Evolutionary conservation across 2,797 vertebrate genomes (phyloP).

Genomic region (Paguma larvata): DNA sequence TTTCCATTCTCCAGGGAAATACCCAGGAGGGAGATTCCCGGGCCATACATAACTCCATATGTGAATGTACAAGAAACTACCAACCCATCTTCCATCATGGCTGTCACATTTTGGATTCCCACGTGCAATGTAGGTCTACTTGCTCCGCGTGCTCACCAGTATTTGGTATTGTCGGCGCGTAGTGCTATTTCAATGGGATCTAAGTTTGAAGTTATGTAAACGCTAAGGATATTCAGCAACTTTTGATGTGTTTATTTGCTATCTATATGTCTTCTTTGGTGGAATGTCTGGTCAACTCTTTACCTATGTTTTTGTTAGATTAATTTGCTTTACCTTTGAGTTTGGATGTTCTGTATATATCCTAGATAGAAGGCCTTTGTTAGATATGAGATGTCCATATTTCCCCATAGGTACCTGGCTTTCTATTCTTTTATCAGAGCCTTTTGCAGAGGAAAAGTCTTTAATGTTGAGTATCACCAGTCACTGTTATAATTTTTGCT

Average conservation of each 20-base stretch:
- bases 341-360: neutral
- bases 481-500: too few relatives aligned
- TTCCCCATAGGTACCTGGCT: neutral
- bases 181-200: neutral
- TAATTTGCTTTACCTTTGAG: neutral
- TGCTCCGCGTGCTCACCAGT: neutral
- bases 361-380: neutral
- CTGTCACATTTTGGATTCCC: neutral
- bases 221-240: neutral
- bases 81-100: neutral
- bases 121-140: neutral
- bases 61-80: neutral
- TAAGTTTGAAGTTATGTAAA: neutral
- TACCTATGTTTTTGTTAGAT: too few relatives aligned
- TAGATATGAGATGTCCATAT: neutral
- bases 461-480: neutral
- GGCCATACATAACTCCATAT: neutral
- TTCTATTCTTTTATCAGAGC: neutral
- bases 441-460: neutral
- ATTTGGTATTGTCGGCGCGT: neutral
- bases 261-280: neutral
- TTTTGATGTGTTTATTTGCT: neutral
- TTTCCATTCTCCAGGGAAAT: too few relatives aligned
- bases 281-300: neutral
- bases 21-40: neutral